Evolutionary conservation across 1,140 invertebrate genomes (phyloP).

Genomic region (Macrotrachela quadricornifera): DNA sequence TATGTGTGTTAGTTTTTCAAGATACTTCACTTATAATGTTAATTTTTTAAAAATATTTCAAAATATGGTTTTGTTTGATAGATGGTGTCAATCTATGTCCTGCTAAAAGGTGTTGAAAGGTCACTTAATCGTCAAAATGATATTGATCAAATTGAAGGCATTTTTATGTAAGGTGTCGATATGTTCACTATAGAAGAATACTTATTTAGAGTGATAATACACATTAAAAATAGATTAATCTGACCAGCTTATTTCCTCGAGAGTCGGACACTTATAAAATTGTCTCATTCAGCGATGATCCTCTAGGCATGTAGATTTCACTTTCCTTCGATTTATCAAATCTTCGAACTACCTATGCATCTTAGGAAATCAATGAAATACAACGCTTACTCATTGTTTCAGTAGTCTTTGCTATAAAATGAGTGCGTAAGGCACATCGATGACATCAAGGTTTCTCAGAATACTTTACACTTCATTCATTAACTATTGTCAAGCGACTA

Average conservation of each 20-base stretch:
- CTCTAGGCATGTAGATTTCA: conserved; percentile 62
- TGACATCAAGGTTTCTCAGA: too few relatives aligned
- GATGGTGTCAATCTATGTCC: too few relatives aligned
- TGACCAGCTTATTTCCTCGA: conserved; percentile 51
- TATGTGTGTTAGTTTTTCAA: too few relatives aligned
- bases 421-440: not conserved
- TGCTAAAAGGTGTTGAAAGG: conserved; percentile 66
- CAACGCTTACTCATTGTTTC: conserved; percentile 67
- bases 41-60: too few relatives aligned
- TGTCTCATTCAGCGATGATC: conserved; percentile 65
- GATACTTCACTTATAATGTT: too few relatives aligned
- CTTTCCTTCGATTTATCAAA: too few relatives aligned
- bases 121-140: conserved; percentile 85
- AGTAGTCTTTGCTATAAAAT: conserved; percentile 54
- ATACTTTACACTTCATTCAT: conserved; percentile 1
- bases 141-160: conserved; percentile 83
- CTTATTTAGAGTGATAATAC: too few relatives aligned
- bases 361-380: conserved; percentile 84
- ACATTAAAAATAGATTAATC: conserved; percentile 49
- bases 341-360: conserved; percentile 70
- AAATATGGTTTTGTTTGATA: too few relatives aligned
- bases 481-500: not conserved
- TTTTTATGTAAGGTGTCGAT: conserved; percentile 68
- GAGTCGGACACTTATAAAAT: conserved; percentile 83
- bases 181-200: conserved; percentile 69